A percentile compares a stretch with the other conserved stretches of the same genome.
Evolutionary conservation across 2,797 vertebrate genomes (phyloP).

Genomic region (Microcaecilia unicolor): DNA sequence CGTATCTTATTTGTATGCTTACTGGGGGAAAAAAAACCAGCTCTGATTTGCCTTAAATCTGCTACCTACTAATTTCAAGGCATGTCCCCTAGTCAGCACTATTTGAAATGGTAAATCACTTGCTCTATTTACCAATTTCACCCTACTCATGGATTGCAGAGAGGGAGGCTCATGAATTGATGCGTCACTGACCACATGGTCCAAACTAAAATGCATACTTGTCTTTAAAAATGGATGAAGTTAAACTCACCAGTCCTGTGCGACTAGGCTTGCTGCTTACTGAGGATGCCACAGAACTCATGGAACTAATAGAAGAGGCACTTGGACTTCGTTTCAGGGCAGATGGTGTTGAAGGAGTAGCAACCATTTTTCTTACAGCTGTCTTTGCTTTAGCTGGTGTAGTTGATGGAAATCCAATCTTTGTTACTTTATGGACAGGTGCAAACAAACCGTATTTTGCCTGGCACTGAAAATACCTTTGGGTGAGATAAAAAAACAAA

Average conservation of each 20-base stretch:
- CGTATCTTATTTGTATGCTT: too few relatives aligned
- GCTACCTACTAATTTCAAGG: too few relatives aligned
- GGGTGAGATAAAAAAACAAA: too few relatives aligned
- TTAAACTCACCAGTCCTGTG: constrained; percentile 82
- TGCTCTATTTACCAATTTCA: too few relatives aligned
- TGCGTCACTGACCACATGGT: too few relatives aligned
- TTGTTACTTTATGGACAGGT: constrained; percentile 94
- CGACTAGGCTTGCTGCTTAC: constrained; percentile 95
- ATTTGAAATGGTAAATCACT: too few relatives aligned
- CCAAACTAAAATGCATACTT: background rate
- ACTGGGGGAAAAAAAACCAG: too few relatives aligned
- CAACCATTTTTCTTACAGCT: constrained; percentile 66
- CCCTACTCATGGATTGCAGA: too few relatives aligned
- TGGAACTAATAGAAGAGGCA: constrained; percentile 88
- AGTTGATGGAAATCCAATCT: constrained; percentile 93
- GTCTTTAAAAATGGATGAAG: constrained; percentile 1
- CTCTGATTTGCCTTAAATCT: too few relatives aligned
- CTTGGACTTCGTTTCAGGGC: constrained; percentile 89
- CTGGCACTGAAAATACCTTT: constrained; percentile 95
- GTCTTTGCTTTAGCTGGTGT: constrained; percentile 91
- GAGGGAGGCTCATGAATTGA: too few relatives aligned
- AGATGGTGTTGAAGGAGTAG: constrained; percentile 59
- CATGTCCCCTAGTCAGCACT: too few relatives aligned
- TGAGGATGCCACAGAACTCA: constrained; percentile 92
- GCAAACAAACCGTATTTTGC: constrained; percentile 93